Evolutionary conservation across 2,888 invertebrate species (phyloP).

Genomic region (Xanthostigma xanthostigma): DNA sequence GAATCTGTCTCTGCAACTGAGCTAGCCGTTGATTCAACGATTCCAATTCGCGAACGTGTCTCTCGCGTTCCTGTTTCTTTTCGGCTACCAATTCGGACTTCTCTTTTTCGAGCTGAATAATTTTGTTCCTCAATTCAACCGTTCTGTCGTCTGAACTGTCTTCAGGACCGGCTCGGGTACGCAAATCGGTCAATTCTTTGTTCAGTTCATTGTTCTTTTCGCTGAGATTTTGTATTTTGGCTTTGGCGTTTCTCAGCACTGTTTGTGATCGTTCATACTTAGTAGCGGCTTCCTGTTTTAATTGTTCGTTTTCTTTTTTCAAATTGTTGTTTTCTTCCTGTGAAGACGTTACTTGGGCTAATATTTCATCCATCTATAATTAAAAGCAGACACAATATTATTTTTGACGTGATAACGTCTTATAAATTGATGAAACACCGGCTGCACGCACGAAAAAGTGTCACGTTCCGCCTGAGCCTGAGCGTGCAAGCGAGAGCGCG

Average conservation of each 20-base stretch:
- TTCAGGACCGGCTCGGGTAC: slow-evolving; percentile 2
- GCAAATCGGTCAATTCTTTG: slow-evolving; percentile 32
- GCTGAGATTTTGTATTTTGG: slow-evolving; percentile 54
- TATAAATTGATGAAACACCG: too few relatives aligned
- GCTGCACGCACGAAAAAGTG: too few relatives aligned
- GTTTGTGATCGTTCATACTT: slow-evolving; percentile 31
- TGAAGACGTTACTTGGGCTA: slow-evolving; percentile 26
- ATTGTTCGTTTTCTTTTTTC: slow-evolving; percentile 31
- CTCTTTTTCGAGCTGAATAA: slow-evolving; percentile 58
- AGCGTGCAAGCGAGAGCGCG: too few relatives aligned
- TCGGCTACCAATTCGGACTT: slow-evolving; percentile 46
- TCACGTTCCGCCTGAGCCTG: too few relatives aligned
- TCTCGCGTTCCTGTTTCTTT: slow-evolving; percentile 34
- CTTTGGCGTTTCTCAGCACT: slow-evolving; percentile 58
- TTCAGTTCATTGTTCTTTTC: slow-evolving; percentile 48
- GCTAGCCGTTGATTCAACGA: slow-evolving; percentile 52
- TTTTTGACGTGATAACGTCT: too few relatives aligned
- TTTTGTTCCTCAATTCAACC: slow-evolving; percentile 46
- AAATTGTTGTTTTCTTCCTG: slow-evolving; percentile 38
- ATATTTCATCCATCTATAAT: slow-evolving; percentile 24
- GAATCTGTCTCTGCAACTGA: slow-evolving; percentile 50
- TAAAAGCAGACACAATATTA: too few relatives aligned
- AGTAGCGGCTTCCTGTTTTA: slow-evolving; percentile 27
- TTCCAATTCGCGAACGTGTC: slow-evolving; percentile 46
- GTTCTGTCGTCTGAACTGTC: slow-evolving; percentile 24